phyloP scores from a whole-genome alignment of 2,888 invertebrate genomes.

The Pedicia rivosa region DNA sequence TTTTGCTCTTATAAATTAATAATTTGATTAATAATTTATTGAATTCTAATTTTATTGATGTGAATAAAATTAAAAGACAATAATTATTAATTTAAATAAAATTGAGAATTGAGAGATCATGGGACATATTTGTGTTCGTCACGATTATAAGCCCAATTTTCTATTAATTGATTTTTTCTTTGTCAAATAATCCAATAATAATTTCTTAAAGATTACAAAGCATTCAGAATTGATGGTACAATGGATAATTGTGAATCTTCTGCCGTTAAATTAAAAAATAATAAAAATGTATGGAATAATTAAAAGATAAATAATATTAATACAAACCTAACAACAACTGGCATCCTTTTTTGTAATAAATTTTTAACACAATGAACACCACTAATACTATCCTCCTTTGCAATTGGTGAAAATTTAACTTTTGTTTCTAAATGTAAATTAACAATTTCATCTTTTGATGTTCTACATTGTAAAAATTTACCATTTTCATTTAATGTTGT shows the following conservation, averaged over 20 bases:
- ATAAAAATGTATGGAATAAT: not conserved
- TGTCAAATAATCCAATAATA: not conserved
- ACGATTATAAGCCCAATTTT: too few relatives aligned
- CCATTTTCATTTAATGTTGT: constrained; percentile 58
- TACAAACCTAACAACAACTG: constrained; percentile 63
- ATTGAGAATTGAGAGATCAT: too few relatives aligned
- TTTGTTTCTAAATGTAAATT: constrained; percentile 73
- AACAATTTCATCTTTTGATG: constrained; percentile 68
- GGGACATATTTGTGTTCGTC: too few relatives aligned
- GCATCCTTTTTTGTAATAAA: constrained; percentile 74
- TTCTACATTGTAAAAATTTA: constrained; percentile 74
- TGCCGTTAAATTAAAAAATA: too few relatives aligned
- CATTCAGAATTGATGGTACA: too few relatives aligned
- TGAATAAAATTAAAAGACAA: too few relatives aligned
- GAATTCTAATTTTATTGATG: too few relatives aligned
- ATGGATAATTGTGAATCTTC: too few relatives aligned
- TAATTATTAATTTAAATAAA: too few relatives aligned
- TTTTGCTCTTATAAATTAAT: too few relatives aligned
- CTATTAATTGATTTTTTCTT: too few relatives aligned
- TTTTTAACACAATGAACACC: constrained; percentile 87
- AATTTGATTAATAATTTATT: too few relatives aligned
- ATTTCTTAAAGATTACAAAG: not conserved
- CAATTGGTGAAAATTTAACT: constrained; percentile 83
- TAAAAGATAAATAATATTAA: not conserved
- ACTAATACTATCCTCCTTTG: constrained; percentile 84